Evolutionary conservation across 30 jellyfish, hydroid and myxozoan genomes (phyloP), one percentile per base, ranked within the genome.

Genomic region (Cassiopea andromeda): DNA sequence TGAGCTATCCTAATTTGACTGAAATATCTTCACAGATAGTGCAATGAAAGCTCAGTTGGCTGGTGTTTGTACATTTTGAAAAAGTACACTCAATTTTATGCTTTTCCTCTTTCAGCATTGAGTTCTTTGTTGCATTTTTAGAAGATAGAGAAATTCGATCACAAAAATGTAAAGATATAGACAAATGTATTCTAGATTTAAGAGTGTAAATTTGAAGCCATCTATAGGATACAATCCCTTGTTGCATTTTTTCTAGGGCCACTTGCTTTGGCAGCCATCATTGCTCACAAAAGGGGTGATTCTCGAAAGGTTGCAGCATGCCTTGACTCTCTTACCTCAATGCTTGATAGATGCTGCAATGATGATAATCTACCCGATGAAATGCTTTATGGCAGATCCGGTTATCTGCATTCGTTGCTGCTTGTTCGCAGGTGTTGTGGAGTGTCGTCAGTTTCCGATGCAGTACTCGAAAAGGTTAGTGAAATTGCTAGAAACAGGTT

Each of bases 341-440:
- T 80, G 80, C 61, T 75, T 80, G 96, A 89, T 60, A 46, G 89
- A 48, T 89, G 96, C 69, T 80, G 89, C 67, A 59, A 87, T 60
- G 96, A 92, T 58, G 87, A 66, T 7, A 68, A 58, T 8, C 46
- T 81, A 10, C 98, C 98, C 15, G 83, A 89, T 80, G 98, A 94
- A 80, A 45, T 94, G 87, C 93, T 94, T 47, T 89, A 89, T 81
- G 98, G 98, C 7, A 82, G 96, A 69, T 87, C 96, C 14, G 98
- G 98, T 2, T 94, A 83, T 57, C 83, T 94, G 48, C 90, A 46
- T 86, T 89, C 98, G 16, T 81, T 94, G 82, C 81, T 94, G 68
- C 91, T 75, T 45, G 92, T 90, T 14, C 91, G 87, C 47, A 72
- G 77, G 46, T 46, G 82, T 58, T 59, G 87, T 19, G 90, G 93